Percentiles rank a stretch among this genome's conserved stretches.
Conservation (phyloP, 2,888 invertebrate genomes). For the Andrena trimmerana region DNA sequence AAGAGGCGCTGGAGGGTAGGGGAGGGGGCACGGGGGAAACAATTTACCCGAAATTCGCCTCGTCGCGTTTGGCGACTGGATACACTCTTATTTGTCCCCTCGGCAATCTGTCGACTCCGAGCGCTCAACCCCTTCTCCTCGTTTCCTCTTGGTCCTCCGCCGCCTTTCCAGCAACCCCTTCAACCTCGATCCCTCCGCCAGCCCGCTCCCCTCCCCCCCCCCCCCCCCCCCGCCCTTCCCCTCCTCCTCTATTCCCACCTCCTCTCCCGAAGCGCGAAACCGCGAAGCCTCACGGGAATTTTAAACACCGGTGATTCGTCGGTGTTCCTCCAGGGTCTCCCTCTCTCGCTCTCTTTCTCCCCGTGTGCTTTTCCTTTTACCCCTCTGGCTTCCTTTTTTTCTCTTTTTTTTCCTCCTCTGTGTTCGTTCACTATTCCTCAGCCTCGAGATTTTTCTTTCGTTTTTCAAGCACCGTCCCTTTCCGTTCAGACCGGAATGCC, state of each 20-base stretch:
- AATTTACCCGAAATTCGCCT: slow-evolving; percentile 83
- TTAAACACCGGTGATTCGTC: slow-evolving; percentile 80
- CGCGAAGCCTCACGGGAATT: slow-evolving; percentile 80
- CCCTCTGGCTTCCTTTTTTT: slow-evolving; percentile 6
- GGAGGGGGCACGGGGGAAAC: slow-evolving; percentile 77
- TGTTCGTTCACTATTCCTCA: slow-evolving; percentile 12
- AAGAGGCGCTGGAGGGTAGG: slow-evolving; percentile 38
- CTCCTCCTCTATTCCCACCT: slow-evolving; percentile 59
- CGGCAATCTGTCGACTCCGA: slow-evolving; percentile 81
- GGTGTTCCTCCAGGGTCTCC: slow-evolving; percentile 56
- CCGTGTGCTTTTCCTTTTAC: slow-evolving; percentile 12
- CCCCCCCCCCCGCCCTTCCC: slow-evolving; percentile 10
- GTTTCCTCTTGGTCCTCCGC: slow-evolving; percentile 61
- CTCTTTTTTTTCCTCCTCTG: slow-evolving; percentile 14
- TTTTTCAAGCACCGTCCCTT: slow-evolving; percentile 25
- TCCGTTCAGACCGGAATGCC: background rate
- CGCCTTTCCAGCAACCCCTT: slow-evolving; percentile 63
- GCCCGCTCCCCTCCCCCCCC: slow-evolving; percentile 11
- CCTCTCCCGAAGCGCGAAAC: slow-evolving; percentile 70
- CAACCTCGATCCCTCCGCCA: slow-evolving; percentile 62
- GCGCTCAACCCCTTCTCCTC: slow-evolving; percentile 77
- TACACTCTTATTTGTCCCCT: slow-evolving; percentile 82
- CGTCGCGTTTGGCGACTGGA: slow-evolving; percentile 80
- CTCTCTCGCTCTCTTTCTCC: slow-evolving; percentile 17
- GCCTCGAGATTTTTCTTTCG: slow-evolving; percentile 14